Evolutionary conservation across 2,888 invertebrate species (phyloP), one percentile per base, ranked within the genome.

Genomic region (Barypeithes pellucidus): DNA sequence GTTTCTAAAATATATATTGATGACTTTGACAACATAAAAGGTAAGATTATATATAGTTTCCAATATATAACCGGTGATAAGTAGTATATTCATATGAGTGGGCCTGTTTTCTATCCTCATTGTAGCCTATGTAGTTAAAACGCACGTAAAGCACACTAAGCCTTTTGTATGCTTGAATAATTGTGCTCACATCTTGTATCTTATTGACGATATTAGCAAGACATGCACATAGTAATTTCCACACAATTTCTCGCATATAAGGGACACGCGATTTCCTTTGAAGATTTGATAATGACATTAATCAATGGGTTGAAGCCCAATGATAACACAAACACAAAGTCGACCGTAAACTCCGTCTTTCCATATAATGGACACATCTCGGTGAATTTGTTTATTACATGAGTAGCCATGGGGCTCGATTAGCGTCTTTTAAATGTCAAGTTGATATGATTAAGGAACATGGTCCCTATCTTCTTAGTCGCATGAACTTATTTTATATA

Each of bases 221-320:
- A 16, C 16, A 45, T 63, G 24, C 24, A 33, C 16, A 16, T 29
- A 18, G 36, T 63, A 47, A 63, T 47, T 63, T 63, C 45, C 63
- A 63, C 47, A 33, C 63, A 45, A 63, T 63, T 63, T 63, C 18
- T 50, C 20, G 16, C 63, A 63, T 50, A 63, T 63, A 63, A 63
- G 63, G 47, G 29, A 20, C 12, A 45, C 45, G 22, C 24, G 24
- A 33, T 33, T 57, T 57, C 54, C 33, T 57, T 57, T 57, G 54
- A 57, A 57, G 54, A 33, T 33, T 33, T 9, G 33, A 57, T 57
- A 57, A 57, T 57, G 54, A 33, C 18, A 57, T 57, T 57, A 57
- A 33, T 33, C 54, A 36, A 0, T 57, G 54, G 33, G 33, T 16
- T 57, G 33, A 57, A 57, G 29, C 14, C 29, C 52, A 14, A 52